Evolutionary conservation across 2,888 invertebrate genomes (phyloP), one percentile per base, ranked within the genome.

Genomic region (Idaea biselata): DNA sequence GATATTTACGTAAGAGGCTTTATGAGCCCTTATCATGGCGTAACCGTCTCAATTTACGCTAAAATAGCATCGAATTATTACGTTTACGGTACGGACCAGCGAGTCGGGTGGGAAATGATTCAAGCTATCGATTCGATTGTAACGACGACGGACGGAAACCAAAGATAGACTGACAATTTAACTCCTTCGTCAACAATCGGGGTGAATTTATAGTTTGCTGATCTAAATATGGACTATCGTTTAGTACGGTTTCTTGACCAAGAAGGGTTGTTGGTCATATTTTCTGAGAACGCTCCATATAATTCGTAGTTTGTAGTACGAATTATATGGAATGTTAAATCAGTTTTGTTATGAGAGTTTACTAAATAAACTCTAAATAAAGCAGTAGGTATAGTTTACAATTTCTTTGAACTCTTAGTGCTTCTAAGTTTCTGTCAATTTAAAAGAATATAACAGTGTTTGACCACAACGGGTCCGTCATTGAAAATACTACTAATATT

Each of bases 51-150:
- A 56, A 60, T 59, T 61, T 32, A 54, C 44, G 44, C 44, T 44
- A 44, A 44, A 44, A 16, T 63, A 55, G 61, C 61, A 63, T 57
- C 62, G 66, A 70, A 70, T 67, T 65, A 68, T 67, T 62, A 57
- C 68, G 65, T 67, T 68, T 66, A 58, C 67, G 61, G 44, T 62
- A 14, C 58, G 56, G 63, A 59, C 60, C 62, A 65, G 62, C 62
- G 63, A 61, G 6, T 44, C 11, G 0, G 55, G 54, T 57, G 58
- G 66, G 66, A 62, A 68, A 68, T 70, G 64, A 63, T 62, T 64
- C 60, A 32, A 63, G 60, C 62, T 65, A 63, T 64, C 63, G 18
- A 44, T 44, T 44, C 54, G 60, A 66, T 60, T 67, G 63, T 59
- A 55, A 61, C 56, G 54, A 58, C 61, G 33, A 58, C 58, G 55